Evolutionary conservation across 2,797 vertebrate species (phyloP).

Genomic region (Crenichthys baileyi): DNA sequence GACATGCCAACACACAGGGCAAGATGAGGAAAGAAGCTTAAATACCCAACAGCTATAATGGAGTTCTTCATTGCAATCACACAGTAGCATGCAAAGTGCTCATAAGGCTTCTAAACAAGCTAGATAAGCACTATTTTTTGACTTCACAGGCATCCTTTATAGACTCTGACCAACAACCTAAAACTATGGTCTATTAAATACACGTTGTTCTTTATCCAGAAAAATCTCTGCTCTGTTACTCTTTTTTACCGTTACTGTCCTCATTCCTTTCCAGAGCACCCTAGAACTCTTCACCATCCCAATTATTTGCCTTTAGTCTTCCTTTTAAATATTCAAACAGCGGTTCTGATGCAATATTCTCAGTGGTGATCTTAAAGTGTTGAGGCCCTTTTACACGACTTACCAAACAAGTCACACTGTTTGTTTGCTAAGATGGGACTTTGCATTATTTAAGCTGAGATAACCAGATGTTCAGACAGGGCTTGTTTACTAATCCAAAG

Average conservation of each 20-base stretch:
- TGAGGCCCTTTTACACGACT: slow-evolving; percentile 6
- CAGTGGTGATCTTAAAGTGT: slow-evolving; percentile 9
- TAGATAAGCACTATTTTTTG: background rate
- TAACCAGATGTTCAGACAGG: slow-evolving; percentile 6
- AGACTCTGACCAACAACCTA: slow-evolving; percentile 16
- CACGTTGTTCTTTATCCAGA: slow-evolving; percentile 4
- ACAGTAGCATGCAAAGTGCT: background rate
- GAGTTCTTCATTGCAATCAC: background rate
- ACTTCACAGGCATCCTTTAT: background rate
- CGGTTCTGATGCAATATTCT: slow-evolving; percentile 39
- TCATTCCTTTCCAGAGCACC: slow-evolving; percentile 23
- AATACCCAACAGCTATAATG: background rate
- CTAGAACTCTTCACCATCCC: slow-evolving; percentile 7
- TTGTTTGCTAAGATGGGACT: slow-evolving; percentile 9
- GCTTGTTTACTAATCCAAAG: slow-evolving; percentile 33
- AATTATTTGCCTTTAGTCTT: background rate
- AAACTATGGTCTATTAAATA: slow-evolving; percentile 22
- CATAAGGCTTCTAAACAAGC: background rate
- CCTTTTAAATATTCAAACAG: slow-evolving; percentile 36
- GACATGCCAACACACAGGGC: background rate
- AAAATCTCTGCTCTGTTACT: slow-evolving; percentile 25
- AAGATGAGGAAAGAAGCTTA: background rate
- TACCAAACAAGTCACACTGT: slow-evolving; percentile 1
- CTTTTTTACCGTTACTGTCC: slow-evolving; percentile 32
- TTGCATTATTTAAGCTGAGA: background rate